Conservation (phyloP, 2,113 vertebrate species). For the Tychaedon coryphoeus region DNA sequence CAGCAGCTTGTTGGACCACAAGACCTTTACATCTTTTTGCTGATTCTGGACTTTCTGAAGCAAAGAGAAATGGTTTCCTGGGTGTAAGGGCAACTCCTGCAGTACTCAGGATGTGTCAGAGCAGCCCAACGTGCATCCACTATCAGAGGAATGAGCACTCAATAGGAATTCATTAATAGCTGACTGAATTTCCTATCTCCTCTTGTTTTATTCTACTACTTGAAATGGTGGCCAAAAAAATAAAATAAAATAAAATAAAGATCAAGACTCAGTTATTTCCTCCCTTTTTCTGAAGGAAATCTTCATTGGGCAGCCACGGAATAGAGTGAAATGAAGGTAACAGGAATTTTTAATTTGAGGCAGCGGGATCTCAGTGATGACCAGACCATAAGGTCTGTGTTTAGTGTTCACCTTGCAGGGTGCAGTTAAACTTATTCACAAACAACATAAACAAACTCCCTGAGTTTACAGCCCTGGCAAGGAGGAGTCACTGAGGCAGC, state of each 20-base stretch:
- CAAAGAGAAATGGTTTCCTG: not conserved
- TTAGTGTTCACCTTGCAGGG: not conserved
- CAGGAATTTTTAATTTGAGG: not conserved
- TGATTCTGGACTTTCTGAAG: not conserved
- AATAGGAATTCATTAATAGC: not conserved
- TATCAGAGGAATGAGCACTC: not conserved
- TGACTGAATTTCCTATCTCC: not conserved
- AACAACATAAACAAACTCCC: not conserved
- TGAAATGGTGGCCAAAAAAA: not conserved
- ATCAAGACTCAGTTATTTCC: not conserved
- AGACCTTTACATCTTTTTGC: not conserved
- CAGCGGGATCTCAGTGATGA: not conserved
- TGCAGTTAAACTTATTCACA: not conserved
- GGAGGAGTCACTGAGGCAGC: not conserved
- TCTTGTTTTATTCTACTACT: not conserved
- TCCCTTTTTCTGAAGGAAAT: not conserved
- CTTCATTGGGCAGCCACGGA: not conserved
- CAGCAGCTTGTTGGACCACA: not conserved
- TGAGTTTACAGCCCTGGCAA: not conserved
- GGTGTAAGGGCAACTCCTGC: not conserved
- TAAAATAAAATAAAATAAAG: no score
- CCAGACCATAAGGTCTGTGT: accelerated
- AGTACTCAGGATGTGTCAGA: not conserved
- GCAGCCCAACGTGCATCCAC: not conserved
- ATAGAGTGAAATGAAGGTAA: accelerated